Base-by-base conservation (phyloP, 2,797 vertebrate species). In the Taenioides sp. region DNA sequence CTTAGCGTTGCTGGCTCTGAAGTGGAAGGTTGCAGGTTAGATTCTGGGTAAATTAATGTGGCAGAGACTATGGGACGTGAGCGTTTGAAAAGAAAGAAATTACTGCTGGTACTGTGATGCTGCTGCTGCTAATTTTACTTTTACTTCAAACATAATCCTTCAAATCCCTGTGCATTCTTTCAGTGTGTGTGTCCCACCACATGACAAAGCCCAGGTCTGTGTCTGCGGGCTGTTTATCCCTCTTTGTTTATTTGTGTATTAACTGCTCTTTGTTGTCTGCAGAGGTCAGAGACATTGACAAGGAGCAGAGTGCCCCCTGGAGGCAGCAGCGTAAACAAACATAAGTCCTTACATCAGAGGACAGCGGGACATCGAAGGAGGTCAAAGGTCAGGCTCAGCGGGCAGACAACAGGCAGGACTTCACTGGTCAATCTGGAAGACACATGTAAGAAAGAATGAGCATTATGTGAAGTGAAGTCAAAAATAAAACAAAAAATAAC, bases 301-400 rank as follows among this genome's bases (percentile, higher is more conserved):
- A 55, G 60, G 75, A 40, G 67, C 57, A 6, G 52, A 50, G 37
- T 52, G 55, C 5, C 59, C 50, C 49, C 28, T 60, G 7, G 20
- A 63, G 5, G 27, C 55, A 49, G n/a, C 12, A 9, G 18, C 47
- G 18, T 50, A 22, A 43, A 7, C 55, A 27, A 27, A 66, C 34
- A 75, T 1, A 2, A n/a, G 61, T n/a, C 81, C 87, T 82, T 80
- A 92, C 90, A 90, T 92, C 83, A 88, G 80, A 87, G 84, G 83
- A 86, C 84, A 83, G 88, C 74, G 14, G 88, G 87, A 82, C 79
- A 81, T 25, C 23, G 2, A 23, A 28, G 77, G 80, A 80, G 73
- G 74, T 74, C 65, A 67, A 72, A 83, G 64, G 65, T 50, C 73
- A 78, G 80, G 6, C 68, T 60, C 78, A 62, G 72, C 65, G 61